Evolutionary conservation across 2,888 invertebrate genomes (phyloP), one percentile per base, ranked within the genome.

Genomic region (Ferrisia virgata): DNA sequence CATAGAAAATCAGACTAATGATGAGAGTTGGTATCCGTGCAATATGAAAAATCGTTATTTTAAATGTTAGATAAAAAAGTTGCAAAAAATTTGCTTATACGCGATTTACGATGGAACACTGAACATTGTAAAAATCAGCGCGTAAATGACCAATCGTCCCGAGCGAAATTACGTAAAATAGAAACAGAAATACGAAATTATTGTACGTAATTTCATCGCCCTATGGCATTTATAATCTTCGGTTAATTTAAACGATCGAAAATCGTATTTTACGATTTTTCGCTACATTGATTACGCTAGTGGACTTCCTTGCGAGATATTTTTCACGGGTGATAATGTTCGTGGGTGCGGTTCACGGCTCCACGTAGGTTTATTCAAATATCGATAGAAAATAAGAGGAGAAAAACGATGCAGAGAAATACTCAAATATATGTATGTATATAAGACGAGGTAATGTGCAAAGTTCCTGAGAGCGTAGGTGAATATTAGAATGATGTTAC

Each of bases 201-300:
- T 28, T 9, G 25, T 58, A 8, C 3, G 31, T 36, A 76, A 36
- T 76, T 76, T 76, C 36, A 36, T 22, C 72, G 13, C 28, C 36
- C 9, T 76, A 18, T 36, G 36, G 36, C 15, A 76, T 76, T 76
- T 76, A 76, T 76, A 36, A 36, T 33, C 18, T 53, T 76, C 72
- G 72, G 36, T 76, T 76, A 76, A 36, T 76, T 76, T 76, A 33
- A 18, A 18, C 28, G 28, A 76, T 76, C 36, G 36, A 36, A 76
- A 76, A 76, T 76, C 36, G 72, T 72, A 76, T 36, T 18, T 28
- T 36, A 76, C 18, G 72, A 76, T 76, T 76, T 76, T 76, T 22
- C 18, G 36, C 36, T 64, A 64, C 31, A 28, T 64, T 64, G 64
- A 64, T 13, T 64, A 13, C 58, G 25, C 25, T 58, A 18, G 11